Evolutionary conservation across 2,888 invertebrate species (phyloP), one percentile per base, ranked within the genome.

Genomic region (Drosophila stalkeri): DNA sequence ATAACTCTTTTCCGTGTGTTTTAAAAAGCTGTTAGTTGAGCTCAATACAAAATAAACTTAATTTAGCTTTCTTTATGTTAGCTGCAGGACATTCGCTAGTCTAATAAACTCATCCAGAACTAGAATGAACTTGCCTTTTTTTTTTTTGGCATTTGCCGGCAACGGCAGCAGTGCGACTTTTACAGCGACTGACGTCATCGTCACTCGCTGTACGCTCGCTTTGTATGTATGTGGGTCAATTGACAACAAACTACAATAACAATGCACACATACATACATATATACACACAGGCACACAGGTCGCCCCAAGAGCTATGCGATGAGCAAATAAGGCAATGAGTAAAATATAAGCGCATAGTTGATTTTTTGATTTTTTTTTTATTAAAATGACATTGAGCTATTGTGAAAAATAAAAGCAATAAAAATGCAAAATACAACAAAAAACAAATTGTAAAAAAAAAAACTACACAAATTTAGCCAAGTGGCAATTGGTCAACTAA

Each of bases 141-240:
- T 64, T 59, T 65, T 27, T 84, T 83, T 67, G 74, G 68, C 66
- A 81, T 74, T 90, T 84, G 74, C 90, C 85, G 85, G 90, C 75
- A 59, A 51, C 43, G 51, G 14, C 44, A 37, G 39, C 43, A 49
- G 54, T 49, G 47, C 75, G 47, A 67, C 75, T 78, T 89, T 82
- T 77, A 75, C 79, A 81, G 77, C 61, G 64, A 56, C 74, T 77
- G 81, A 89, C 91, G 91, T 91, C 87, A 86, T 75, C 77, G 80
- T 67, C 85, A 60, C 66, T 80, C 49, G 18, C 18, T 39, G 68
- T 72, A 62, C 54, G 72, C 60, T 72, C 68, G 72, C 75, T 70
- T 71, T 67, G 72, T 60, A 59, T 67, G 67, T 67, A 77, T 90
- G 87, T 91, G 81, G 92, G 92, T 91, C 91, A 90, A 88, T 78